These are phyloP conservation scores for Danio rerio DNA, from an alignment of 2,113 vertebrate genomes.

Conservation along the genomic window GRCz12tu NC_133183.1:21264001-21264500, in stretches of 20 bases:
- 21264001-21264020: constrained; percentile 90
- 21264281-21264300: constrained; percentile 30
- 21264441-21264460: too few relatives aligned
- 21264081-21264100: constrained; percentile 83
- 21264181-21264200: constrained; percentile 58
- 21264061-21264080: constrained; percentile 88
- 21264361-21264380: background rate
- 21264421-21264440: background rate
- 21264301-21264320: constrained; percentile 24
- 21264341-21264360: background rate
- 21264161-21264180: constrained; percentile 60
- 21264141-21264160: constrained; percentile 60
- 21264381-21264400: background rate
- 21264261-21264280: constrained; percentile 3
- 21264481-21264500: too few relatives aligned
- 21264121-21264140: constrained; percentile 65
- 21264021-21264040: constrained; percentile 86
- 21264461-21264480: too few relatives aligned
- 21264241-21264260: constrained; percentile 33
- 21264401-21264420: background rate
- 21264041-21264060: constrained; percentile 87
- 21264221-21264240: constrained; percentile 50
- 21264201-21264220: constrained; percentile 64
- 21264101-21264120: constrained; percentile 56
- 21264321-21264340: background rate